A percentile compares a stretch with the other conserved stretches of the same genome.
phyloP scores from a whole-genome alignment of 2,797 vertebrate genomes.

The Microchirus variegatus region DNA sequence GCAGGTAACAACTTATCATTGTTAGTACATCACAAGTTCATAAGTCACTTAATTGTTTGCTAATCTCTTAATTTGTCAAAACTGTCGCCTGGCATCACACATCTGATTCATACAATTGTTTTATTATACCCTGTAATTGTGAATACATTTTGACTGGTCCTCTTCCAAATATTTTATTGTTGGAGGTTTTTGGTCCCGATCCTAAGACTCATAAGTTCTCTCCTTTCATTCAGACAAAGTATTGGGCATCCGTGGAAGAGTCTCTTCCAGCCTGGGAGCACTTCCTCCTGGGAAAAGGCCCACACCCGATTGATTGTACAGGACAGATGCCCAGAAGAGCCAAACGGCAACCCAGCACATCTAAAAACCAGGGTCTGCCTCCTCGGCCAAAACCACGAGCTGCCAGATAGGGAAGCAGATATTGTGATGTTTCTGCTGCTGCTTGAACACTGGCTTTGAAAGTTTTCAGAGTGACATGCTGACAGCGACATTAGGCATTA shows the following conservation, averaged over 20 bases:
- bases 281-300: slow-evolving; percentile 87
- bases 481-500: background rate
- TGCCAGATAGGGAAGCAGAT: background rate
- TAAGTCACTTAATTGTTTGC: background rate
- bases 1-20: slow-evolving; percentile 78
- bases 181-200: background rate
- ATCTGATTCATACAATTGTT: no score
- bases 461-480: background rate
- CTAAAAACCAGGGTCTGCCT: slow-evolving; percentile 48
- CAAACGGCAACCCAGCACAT: slow-evolving; percentile 41
- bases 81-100: no score
- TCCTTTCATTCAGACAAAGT: slow-evolving; percentile 10
- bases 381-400: slow-evolving; percentile 57
- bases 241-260: slow-evolving; percentile 80
- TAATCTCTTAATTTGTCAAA: background rate
- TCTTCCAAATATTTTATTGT: no score
- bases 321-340: slow-evolving; percentile 58
- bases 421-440: background rate
- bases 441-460: background rate
- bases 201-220: background rate
- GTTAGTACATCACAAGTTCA: background rate
- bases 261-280: slow-evolving; percentile 87
- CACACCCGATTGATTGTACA: slow-evolving; percentile 71
- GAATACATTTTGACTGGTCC: no score
- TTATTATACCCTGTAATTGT: no score